phyloP scores from a whole-genome alignment of 1,140 invertebrate species.

The Cecropterus lyciades region DNA sequence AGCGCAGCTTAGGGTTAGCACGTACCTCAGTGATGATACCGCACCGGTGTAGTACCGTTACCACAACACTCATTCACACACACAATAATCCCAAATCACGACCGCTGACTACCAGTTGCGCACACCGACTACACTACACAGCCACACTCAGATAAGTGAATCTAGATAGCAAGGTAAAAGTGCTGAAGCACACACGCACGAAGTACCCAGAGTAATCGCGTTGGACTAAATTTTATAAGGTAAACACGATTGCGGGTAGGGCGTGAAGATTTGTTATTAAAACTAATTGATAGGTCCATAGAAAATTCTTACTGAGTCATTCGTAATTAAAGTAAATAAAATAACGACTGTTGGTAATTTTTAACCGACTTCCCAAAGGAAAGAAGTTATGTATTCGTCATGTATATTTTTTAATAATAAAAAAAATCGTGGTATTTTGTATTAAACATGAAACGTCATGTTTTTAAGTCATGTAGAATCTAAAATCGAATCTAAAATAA shows the following conservation, averaged over 20 bases:
- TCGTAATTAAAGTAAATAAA: too few relatives aligned
- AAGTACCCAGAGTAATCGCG: not conserved
- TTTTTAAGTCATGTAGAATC: too few relatives aligned
- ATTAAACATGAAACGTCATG: too few relatives aligned
- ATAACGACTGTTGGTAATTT: too few relatives aligned
- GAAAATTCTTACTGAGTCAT: too few relatives aligned
- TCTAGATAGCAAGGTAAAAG: conserved; percentile 74
- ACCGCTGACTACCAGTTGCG: conserved; percentile 57
- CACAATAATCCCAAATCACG: conserved; percentile 37
- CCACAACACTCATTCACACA: conserved; percentile 46
- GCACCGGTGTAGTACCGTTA: conserved; percentile 48
- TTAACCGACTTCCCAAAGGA: too few relatives aligned
- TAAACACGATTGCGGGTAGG: not conserved
- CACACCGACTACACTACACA: conserved; percentile 54
- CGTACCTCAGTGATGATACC: conserved; percentile 18
- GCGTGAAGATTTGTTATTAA: conserved; percentile 2
- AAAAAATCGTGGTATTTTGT: too few relatives aligned
- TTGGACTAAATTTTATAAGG: not conserved
- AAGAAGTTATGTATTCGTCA: too few relatives aligned
- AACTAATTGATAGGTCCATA: not conserved
- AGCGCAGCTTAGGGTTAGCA: conserved; percentile 39
- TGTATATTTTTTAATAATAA: too few relatives aligned
- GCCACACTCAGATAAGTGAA: conserved; percentile 67
- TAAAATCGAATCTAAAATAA: too few relatives aligned
- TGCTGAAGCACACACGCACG: conserved; percentile 49